phyloP scores from a whole-genome alignment of 2,113 vertebrate species.

The Rhagologus leucostigma region DNA sequence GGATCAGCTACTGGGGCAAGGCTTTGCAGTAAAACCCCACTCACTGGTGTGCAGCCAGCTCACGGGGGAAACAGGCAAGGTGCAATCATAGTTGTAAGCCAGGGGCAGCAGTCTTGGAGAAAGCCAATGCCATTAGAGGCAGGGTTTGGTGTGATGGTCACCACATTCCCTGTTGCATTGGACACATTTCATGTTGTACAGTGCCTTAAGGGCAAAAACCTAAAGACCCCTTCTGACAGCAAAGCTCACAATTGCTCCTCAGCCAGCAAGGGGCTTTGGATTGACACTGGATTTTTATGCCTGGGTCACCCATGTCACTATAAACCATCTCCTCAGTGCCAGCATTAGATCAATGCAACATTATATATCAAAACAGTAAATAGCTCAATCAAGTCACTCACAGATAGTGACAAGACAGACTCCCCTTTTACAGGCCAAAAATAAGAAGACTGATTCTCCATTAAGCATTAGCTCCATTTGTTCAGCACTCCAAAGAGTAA shows the following conservation, averaged over 20 bases:
- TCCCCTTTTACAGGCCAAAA: not conserved
- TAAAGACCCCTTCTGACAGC: not conserved
- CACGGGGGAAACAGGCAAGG: not conserved
- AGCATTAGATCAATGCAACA: not conserved
- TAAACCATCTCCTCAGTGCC: not conserved
- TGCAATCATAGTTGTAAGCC: fast-evolving
- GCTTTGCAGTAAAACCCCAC: not conserved
- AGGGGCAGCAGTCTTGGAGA: not conserved
- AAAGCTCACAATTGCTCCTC: not conserved
- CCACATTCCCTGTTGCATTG: not conserved
- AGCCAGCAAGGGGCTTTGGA: not conserved
- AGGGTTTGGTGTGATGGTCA: not conserved
- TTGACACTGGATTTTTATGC: not conserved
- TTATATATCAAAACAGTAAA: not conserved
- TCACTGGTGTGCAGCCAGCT: not conserved
- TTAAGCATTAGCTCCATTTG: not conserved
- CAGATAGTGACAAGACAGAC: not conserved
- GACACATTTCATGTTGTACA: fast-evolving
- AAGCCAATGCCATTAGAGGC: not conserved
- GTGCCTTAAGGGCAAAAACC: not conserved
- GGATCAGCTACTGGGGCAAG: not conserved
- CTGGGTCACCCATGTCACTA: not conserved
- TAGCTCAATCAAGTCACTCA: not conserved
- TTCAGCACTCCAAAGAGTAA: not conserved
- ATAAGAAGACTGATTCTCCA: not conserved